phyloP scores from a whole-genome alignment of 2,888 invertebrate genomes.

The Ethmia dodecea region DNA sequence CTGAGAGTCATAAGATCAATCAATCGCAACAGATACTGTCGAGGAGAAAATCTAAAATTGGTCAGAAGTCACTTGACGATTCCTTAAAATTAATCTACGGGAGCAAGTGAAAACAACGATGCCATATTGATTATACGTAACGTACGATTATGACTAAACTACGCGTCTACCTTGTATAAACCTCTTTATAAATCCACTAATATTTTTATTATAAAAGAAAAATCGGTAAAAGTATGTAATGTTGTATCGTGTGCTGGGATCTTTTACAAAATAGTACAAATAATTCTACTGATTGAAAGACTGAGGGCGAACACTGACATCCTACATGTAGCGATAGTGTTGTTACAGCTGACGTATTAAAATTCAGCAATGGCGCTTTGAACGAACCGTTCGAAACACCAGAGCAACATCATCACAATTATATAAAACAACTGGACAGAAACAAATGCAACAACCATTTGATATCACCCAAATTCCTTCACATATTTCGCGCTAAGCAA shows the following conservation, averaged over 20 bases:
- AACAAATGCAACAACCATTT: conserved; percentile 47
- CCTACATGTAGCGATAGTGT: conserved; percentile 7
- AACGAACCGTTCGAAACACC: no score
- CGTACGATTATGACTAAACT: conserved; percentile 65
- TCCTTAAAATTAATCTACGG: conserved; percentile 61
- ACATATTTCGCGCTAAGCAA: conserved; percentile 53
- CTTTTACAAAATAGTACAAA: conserved; percentile 6
- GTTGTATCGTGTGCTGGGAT: conserved; percentile 11
- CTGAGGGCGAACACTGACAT: conserved; percentile 5
- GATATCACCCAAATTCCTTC: conserved; percentile 75
- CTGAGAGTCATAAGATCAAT: conserved; percentile 71
- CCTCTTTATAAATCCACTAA: conserved; percentile 70
- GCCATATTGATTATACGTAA: conserved; percentile 43
- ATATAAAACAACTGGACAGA: no score
- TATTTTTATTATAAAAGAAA: conserved; percentile 32
- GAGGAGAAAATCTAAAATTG: conserved; percentile 61
- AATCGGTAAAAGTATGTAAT: conserved; percentile 18
- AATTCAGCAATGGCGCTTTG: no score
- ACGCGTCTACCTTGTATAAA: conserved; percentile 77
- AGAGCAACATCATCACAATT: no score
- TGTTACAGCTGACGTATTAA: no score
- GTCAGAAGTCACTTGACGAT: conserved; percentile 40
- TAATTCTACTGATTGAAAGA: conserved; percentile 9
- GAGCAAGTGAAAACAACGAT: conserved; percentile 40
- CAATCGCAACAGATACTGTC: conserved; percentile 41